Base-by-base conservation (phyloP, 2,888 invertebrate species). In the Gryllus longicercus region DNA sequence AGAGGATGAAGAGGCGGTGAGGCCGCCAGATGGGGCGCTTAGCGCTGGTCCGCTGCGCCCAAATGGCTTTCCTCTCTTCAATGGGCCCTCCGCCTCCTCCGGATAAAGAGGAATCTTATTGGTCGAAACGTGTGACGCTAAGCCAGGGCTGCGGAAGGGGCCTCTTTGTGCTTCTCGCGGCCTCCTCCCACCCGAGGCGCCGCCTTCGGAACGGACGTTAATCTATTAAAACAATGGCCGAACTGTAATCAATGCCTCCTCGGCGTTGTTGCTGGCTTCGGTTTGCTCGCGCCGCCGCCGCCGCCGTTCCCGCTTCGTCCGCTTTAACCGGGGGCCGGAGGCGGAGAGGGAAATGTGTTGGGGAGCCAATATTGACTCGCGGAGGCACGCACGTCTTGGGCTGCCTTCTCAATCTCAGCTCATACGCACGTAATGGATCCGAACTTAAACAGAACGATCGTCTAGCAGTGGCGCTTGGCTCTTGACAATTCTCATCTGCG, bases 161-260 rank as follows among this genome's bases (percentile, higher is more conserved):
- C 16, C 16, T 63, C 63, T 63, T 63, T 63, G 63, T 63, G 14
- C 8, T 16, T n/a, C 63, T 4, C n/a, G 12, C n/a, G n/a, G 63
- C 63, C 63, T 63, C 63, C 63, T 18, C 63, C n/a, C 16, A 0
- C 63, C 63, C 14, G 63, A 63, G 63, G 63, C 63, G n/a, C 63
- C 63, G 63, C 63, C 63, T 63, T 8, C n/a, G 63, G 14, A 14
- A 5, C n/a, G 63, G 63, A 63, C 63, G 63, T 11, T 63, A 63
- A 63, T 63, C 63, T 63, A 63, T 63, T 63, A 63, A 63, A 63
- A 63, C 63, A 63, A 63, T 63, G 63, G 63, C 63, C 63, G 63
- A 63, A 63, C 63, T 63, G 63, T 63, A 63, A 63, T 63, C 63
- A 63, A 63, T 63, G 63, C 63, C 63, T 63, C n/a, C 63, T 63